phyloP scores from a whole-genome alignment of 2,797 vertebrate species.

The Fundulus diaphanus region DNA sequence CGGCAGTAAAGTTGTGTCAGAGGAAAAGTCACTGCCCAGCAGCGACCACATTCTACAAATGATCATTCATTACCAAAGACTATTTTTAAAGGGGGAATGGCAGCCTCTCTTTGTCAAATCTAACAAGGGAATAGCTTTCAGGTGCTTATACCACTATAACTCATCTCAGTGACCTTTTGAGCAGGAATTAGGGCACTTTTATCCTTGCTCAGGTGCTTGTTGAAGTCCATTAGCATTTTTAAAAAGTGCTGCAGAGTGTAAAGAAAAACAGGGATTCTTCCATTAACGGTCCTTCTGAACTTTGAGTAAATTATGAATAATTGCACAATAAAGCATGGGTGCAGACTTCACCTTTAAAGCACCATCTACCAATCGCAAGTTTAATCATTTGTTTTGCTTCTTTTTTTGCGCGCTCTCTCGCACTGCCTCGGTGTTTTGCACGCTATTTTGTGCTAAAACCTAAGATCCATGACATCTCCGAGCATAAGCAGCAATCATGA shows the following conservation, averaged over 20 bases:
- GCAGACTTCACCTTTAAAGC: slow-evolving; percentile 28
- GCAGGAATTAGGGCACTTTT: slow-evolving; percentile 87
- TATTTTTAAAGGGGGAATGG: slow-evolving; percentile 87
- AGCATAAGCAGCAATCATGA: slow-evolving; percentile 44
- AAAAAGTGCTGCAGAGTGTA: slow-evolving; percentile 72
- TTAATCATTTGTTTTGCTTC: slow-evolving; percentile 14
- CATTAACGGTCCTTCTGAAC: slow-evolving; percentile 76
- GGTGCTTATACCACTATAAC: slow-evolving; percentile 84
- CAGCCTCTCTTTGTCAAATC: slow-evolving; percentile 86
- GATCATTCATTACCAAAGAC: slow-evolving; percentile 87
- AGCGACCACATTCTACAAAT: slow-evolving; percentile 80
- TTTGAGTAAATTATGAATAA: slow-evolving; percentile 73
- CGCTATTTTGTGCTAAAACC: slow-evolving; percentile 21
- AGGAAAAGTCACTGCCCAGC: slow-evolving; percentile 80
- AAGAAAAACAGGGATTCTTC: slow-evolving; percentile 71
- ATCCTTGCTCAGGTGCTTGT: slow-evolving; percentile 81
- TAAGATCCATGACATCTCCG: slow-evolving; percentile 51
- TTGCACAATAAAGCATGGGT: slow-evolving; percentile 34
- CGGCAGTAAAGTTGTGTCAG: slow-evolving; percentile 80
- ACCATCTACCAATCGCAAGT: slow-evolving; percentile 14
- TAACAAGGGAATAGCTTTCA: slow-evolving; percentile 89
- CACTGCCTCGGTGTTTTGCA: not conserved
- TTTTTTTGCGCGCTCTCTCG: not conserved
- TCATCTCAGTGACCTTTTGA: slow-evolving; percentile 86
- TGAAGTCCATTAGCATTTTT: slow-evolving; percentile 84